A percentile compares a stretch with the other conserved stretches of the same genome.
phyloP scores from a whole-genome alignment of 1,140 invertebrate genomes.

The Zelostemma sp. region DNA sequence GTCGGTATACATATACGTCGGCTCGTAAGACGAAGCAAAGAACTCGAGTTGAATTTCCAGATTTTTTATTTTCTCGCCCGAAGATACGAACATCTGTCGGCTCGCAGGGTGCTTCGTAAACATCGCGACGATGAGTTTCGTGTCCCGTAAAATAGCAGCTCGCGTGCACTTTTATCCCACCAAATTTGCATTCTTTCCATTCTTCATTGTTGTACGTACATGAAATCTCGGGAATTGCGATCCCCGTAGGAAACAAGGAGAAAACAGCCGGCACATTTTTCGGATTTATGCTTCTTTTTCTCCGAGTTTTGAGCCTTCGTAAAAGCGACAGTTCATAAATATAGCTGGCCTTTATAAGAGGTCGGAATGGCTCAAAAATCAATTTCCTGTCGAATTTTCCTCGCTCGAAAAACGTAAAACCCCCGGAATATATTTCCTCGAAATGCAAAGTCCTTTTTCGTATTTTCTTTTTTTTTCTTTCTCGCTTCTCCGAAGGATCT shows the following conservation, averaged over 20 bases:
- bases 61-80: slow-evolving; percentile 48
- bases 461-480: not conserved
- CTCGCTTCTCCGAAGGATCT: slow-evolving; percentile 1
- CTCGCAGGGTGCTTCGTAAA: slow-evolving; percentile 32
- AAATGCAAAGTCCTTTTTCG: not conserved
- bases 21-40: slow-evolving; percentile 33
- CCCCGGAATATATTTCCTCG: slow-evolving; percentile 1
- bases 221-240: no score
- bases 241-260: no score
- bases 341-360: no score
- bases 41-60: slow-evolving; percentile 14
- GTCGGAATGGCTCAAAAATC: not conserved
- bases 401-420: not conserved
- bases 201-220: no score
- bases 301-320: no score
- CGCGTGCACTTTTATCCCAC: no score
- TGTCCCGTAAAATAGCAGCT: slow-evolving; percentile 32
- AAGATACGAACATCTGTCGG: slow-evolving; percentile 45
- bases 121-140: slow-evolving; percentile 27
- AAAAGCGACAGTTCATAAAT: no score
- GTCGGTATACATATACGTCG: no score
- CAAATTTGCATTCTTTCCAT: no score
- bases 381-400: not conserved
- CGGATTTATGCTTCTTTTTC: slow-evolving; percentile 1
- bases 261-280: not conserved